These are phyloP conservation scores for Gymnoscopelus microlampas DNA, from an alignment of 2,797 vertebrate genomes.

Conservation along the genomic window DNA sequence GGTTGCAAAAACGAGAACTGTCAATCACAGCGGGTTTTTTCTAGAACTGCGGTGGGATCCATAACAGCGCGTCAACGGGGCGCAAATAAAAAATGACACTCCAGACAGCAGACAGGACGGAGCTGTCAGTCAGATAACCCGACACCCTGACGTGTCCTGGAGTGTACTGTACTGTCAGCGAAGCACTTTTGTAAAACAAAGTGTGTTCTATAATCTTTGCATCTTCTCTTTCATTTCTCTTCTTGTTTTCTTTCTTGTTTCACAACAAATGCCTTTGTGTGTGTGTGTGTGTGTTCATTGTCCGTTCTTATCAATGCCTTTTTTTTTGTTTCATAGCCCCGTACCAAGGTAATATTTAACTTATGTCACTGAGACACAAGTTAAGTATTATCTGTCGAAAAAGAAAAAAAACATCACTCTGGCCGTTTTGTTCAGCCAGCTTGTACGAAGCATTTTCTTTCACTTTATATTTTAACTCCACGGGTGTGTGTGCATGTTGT, in stretches of 20 bases:
- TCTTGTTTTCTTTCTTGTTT: conserved; percentile 31
- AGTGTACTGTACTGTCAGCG: conserved; percentile 24
- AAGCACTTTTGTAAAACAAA: conserved; percentile 66
- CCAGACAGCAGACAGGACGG: conserved; percentile 19
- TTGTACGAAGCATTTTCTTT: not conserved
- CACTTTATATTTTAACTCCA: conserved; percentile 54
- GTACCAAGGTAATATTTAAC: conserved; percentile 53
- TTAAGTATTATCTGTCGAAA: conserved; percentile 43
- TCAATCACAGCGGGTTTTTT: no score
- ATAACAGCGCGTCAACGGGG: no score
- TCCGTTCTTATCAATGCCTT: conserved; percentile 52
- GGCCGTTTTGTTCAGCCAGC: conserved; percentile 24
- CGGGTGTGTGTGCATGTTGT: conserved; percentile 53
- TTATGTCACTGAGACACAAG: conserved; percentile 22
- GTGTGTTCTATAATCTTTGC: conserved; percentile 41
- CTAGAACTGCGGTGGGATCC: no score
- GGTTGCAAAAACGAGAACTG: no score
- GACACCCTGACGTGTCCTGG: conserved; percentile 32
- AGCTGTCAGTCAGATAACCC: conserved; percentile 27
- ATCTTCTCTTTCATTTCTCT: conserved; percentile 38
- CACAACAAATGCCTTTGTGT: conserved; percentile 59
- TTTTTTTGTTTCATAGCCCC: conserved; percentile 32
- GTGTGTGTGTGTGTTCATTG: conserved; percentile 28
- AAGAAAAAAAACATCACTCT: conserved; percentile 5
- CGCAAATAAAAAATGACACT: not conserved